A percentile compares a stretch with the other conserved stretches of the same genome.
These are phyloP conservation scores for Drosophila simulans DNA, from an alignment of 1,140 invertebrate species.

Conservation along the genomic window DNA sequence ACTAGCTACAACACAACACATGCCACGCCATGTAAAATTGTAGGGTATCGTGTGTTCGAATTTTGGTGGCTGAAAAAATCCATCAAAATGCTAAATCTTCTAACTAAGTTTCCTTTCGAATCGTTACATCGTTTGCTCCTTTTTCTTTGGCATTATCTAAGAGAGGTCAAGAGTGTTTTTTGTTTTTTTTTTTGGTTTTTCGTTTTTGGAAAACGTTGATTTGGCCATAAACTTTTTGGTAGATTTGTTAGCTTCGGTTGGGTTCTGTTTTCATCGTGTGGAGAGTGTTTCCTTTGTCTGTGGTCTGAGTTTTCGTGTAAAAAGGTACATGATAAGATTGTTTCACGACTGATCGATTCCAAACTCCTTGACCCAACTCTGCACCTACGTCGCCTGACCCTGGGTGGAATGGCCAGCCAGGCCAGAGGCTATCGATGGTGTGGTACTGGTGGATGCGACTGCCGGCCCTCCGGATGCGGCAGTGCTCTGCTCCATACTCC, in stretches of 20 bases:
- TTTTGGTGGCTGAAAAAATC: constrained; percentile 65
- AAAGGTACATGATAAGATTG: constrained; percentile 81
- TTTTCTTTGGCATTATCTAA: constrained; percentile 62
- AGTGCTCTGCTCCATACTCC: constrained; percentile 59
- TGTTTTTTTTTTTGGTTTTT: constrained; percentile 38
- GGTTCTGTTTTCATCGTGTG: constrained; percentile 41
- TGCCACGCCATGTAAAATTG: constrained; percentile 60
- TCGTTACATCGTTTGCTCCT: constrained; percentile 6
- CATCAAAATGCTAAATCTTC: constrained; percentile 68
- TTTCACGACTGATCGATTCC: constrained; percentile 51
- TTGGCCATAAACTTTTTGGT: constrained; percentile 61
- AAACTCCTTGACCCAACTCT: constrained; percentile 18
- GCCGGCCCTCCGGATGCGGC: constrained; percentile 3
- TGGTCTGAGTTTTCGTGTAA: constrained; percentile 43
- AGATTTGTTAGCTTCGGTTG: constrained; percentile 74
- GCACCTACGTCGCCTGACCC: constrained; percentile 28
- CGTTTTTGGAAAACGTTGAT: constrained; percentile 80
- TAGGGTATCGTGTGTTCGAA: constrained; percentile 10
- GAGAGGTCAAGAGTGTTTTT: constrained; percentile 69
- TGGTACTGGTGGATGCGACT: background rate
- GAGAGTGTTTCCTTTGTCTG: constrained; percentile 16
- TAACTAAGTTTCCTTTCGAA: constrained; percentile 56
- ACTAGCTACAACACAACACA: constrained; percentile 61
- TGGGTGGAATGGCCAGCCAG: constrained; percentile 16
- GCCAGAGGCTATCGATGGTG: background rate